These are phyloP conservation scores for Megaceryle torquata DNA, from an alignment of 2,113 vertebrate genomes.

Conservation along the genomic window DNA sequence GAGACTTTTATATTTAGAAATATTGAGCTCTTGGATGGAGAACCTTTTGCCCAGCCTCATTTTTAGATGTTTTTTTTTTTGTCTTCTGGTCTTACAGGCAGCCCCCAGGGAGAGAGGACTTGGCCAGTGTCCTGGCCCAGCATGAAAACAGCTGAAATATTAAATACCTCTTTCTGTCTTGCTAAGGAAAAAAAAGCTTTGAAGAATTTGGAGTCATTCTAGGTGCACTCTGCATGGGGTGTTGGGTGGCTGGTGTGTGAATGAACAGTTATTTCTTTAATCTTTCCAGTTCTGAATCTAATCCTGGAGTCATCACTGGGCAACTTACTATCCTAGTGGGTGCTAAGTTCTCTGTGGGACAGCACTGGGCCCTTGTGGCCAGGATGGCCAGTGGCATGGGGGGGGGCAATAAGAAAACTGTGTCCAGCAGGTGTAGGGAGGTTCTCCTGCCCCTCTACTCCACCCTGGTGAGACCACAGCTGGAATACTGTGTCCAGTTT, in stretches of 20 bases:
- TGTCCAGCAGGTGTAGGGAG: too few species aligned
- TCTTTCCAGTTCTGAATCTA: not conserved
- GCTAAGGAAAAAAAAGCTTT: not conserved
- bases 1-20: not conserved
- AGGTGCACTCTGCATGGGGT: fast-evolving
- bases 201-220: not conserved
- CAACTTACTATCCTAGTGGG: too few species aligned
- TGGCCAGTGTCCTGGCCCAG: not conserved
- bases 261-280: not conserved
- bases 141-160: not conserved
- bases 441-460: too few species aligned
- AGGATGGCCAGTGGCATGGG: too few species aligned
- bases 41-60: not conserved
- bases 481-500: too few species aligned
- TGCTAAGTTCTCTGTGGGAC: too few species aligned
- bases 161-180: not conserved
- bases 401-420: too few species aligned
- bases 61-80: not conserved
- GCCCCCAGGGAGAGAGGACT: not conserved
- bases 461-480: too few species aligned
- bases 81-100: fast-evolving
- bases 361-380: too few species aligned
- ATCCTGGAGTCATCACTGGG: not conserved
- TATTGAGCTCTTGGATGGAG: not conserved
- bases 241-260: not conserved